Base-by-base conservation (phyloP, 2,888 invertebrate species). In the Dynastes tityus region DNA sequence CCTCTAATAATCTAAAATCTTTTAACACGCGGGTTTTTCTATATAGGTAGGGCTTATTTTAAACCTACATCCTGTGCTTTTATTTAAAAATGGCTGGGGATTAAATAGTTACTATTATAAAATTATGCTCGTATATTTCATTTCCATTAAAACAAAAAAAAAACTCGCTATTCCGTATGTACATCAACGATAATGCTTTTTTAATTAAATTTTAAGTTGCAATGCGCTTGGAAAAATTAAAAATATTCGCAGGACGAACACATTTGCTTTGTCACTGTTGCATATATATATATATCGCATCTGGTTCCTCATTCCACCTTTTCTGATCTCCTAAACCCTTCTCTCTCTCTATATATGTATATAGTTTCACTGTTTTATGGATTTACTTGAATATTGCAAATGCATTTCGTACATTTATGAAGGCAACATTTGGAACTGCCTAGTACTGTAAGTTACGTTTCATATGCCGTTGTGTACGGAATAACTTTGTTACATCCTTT, bases 1-100 rank as follows among this genome's bases (percentile, higher is more conserved):
- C 79, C 76, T 79, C 83, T 83, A 84, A 85, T 85, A 85, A 85
- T 85, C 84, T 83, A 49, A 83, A 83, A 83, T 85, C 85, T 85
- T 85, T 83, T 83, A 81, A 82, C 83, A 83, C 84, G 68, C n/a
- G 55, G 45, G 45, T 45, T 45, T 45, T 45, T 45, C 13, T 68
- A 51, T 51, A 51, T 51, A 29, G 51, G 27, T 67, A 61, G 22
- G 61, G n/a, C 11, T 40, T 45, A 45, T 11, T 45, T 45, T 45
- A 45, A 45, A 11, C 9, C 11, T 45, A 45, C 45, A 2, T 45
- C 45, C 0, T 45, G 9, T 11, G 11, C 45, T 45, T 45, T 45
- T 11, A 45, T 45, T 45, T 45, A 8, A 45, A 45, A 45, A 45
- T 11, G 45, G 8, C 11, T 8, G 45, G 8, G 11, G 45, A 45